Percentiles rank a stretch among this genome's conserved stretches.
Conservation (phyloP, 1,140 invertebrate species). For the Cryptotermes secundus region DNA sequence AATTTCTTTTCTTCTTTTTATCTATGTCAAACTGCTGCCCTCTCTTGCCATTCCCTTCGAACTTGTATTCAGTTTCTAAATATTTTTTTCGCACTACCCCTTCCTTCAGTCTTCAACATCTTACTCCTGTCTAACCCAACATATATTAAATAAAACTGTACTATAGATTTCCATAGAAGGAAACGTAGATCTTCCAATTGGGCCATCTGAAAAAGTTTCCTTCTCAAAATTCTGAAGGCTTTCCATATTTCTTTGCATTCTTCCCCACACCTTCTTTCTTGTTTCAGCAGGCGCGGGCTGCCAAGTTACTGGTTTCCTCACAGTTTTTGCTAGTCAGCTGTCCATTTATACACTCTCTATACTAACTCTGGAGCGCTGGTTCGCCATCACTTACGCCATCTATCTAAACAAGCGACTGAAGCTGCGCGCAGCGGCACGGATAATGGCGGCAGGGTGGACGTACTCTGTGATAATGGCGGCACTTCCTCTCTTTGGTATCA, state of each 20-base stretch:
- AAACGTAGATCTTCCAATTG: too few species aligned
- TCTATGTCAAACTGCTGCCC: too few species aligned
- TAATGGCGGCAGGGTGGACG: constrained; percentile 60
- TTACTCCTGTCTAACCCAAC: too few species aligned
- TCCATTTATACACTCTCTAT: constrained; percentile 67
- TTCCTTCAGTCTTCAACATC: too few species aligned
- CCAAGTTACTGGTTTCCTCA: constrained; percentile 65
- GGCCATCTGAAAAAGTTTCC: too few species aligned
- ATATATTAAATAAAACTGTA: too few species aligned
- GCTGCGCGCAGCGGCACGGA: constrained; percentile 51
- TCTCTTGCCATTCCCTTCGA: too few species aligned
- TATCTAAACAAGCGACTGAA: constrained; percentile 60
- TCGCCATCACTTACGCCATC: constrained; percentile 62
- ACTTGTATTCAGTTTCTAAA: too few species aligned
- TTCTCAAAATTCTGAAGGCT: too few species aligned
- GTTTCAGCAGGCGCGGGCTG: constrained; percentile 50
- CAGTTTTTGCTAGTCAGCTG: constrained; percentile 65
- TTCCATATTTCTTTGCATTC: background rate
- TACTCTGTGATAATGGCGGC: constrained; percentile 57
- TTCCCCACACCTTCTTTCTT: background rate
- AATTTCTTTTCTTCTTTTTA: too few species aligned
- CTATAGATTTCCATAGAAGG: too few species aligned
- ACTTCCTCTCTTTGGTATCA: constrained; percentile 59
- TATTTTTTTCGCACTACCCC: too few species aligned
- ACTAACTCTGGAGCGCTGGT: constrained; percentile 66